Base-by-base conservation (phyloP, 2,113 vertebrate genomes). In the Callipepla californica region DNA sequence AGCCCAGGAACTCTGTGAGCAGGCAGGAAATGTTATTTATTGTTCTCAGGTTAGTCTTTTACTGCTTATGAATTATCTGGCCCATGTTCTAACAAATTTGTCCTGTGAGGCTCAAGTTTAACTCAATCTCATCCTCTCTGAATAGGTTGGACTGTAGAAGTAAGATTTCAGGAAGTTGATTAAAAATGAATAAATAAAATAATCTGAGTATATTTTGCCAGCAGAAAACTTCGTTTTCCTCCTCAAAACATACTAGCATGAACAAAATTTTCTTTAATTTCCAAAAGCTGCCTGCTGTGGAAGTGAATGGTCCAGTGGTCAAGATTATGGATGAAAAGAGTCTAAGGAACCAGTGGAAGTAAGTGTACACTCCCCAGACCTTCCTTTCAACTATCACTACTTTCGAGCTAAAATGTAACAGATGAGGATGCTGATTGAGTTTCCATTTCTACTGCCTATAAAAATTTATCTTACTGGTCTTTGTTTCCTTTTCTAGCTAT, bases 321-420 rank as follows among this genome's bases (percentile, higher is more conserved):
- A 12, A 66, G 22, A 7, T 51, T 18, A 44, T 25, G n/a, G 15
- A 21, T n/a, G 21, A 74, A 9, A 72, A 83, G 19, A n/a, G 57
- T 32, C 7, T 13, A 28, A 57, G 65, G 9, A 81, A 51, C 12
- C 10, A 25, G 6, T 6, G 7, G 36, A 61, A 80, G 50, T 11
- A 7, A 80, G 50, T 11, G 7, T 9, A 1, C 5, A 2, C 6
- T 45, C 15, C 40, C 28, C 6, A 6, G 38, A 58, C 6, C 4
- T 3, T 72, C 12, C 3, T 9, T 5, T 21, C 50, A 17, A 5
- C 8, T 34, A 21, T 22, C 19, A 26, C 21, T 57, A 6, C 36
- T 63, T 78, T 55, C 12, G 53, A 84, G 34, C 18, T 50, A 61
- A 68, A 45, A 25, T 11, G 8, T n/a, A 67, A 55, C 8, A 21